Conservation (phyloP, 2,113 vertebrate genomes). For the Scatophagus argus region DNA sequence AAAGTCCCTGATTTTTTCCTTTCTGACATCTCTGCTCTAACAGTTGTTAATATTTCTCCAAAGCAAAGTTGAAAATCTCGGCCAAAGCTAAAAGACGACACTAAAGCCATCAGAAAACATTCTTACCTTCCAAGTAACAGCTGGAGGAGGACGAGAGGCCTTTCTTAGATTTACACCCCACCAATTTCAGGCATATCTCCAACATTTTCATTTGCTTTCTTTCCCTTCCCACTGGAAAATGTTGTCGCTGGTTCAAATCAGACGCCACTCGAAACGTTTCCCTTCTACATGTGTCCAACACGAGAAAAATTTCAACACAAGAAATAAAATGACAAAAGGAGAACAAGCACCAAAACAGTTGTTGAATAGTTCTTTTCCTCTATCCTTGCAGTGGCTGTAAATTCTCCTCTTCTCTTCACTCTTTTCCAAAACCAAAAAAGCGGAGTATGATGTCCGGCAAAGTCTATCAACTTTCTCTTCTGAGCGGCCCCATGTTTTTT, state of each 20-base stretch:
- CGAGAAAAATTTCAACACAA: conserved; percentile 17
- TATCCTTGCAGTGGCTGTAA: conserved; percentile 25
- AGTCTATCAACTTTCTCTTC: conserved; percentile 75
- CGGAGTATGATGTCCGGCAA: conserved; percentile 45
- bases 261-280: conserved; percentile 26
- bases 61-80: conserved; percentile 15
- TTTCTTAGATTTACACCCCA: conserved; percentile 99
- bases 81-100: not conserved
- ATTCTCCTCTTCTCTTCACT: conserved; percentile 36
- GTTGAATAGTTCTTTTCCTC: conserved; percentile 19
- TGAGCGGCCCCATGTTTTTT: conserved; percentile 80
- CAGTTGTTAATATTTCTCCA: not conserved
- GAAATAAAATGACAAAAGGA: conserved; percentile 11
- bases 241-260: conserved; percentile 54
- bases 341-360: conserved; percentile 4
- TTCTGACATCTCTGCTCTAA: not conserved
- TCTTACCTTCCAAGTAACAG: conserved; percentile 97
- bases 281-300: conserved; percentile 59
- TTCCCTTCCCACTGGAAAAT: conserved; percentile 70
- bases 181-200: conserved; percentile 99
- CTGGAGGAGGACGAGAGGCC: conserved; percentile 97
- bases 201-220: conserved; percentile 96
- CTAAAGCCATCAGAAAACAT: not conserved
- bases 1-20: not conserved
- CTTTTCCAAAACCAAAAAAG: conserved; percentile 48